phyloP scores from a whole-genome alignment of 2,797 vertebrate genomes.

The Cygnus olor region DNA sequence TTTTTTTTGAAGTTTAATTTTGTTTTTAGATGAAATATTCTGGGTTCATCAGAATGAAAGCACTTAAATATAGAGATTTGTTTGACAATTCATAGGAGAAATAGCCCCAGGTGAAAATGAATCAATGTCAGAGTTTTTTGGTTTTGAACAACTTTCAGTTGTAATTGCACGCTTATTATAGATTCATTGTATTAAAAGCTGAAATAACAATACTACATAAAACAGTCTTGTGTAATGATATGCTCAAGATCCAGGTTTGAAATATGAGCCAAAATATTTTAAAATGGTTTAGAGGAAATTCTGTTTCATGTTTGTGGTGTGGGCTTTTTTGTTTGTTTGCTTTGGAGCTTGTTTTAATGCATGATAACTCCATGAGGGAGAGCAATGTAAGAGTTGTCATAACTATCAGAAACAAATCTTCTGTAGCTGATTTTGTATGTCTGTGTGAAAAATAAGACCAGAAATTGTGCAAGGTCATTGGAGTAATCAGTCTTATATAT shows the following conservation, averaged over 20 bases:
- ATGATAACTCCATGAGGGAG: background rate
- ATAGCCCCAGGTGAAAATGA: background rate
- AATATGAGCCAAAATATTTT: background rate
- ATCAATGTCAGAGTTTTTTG: background rate
- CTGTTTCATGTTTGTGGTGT: background rate
- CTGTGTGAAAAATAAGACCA: background rate
- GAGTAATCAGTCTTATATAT: too few species aligned
- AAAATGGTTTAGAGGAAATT: background rate
- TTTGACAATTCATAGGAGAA: background rate
- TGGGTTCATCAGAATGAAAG: background rate
- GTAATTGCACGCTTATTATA: background rate
- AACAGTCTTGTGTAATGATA: background rate
- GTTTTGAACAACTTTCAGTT: background rate
- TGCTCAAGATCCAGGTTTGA: background rate
- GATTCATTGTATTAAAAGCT: background rate
- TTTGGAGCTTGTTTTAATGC: background rate
- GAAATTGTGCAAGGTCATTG: background rate
- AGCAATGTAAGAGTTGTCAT: background rate
- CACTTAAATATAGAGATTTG: background rate
- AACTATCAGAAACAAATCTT: background rate
- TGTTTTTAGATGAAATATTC: background rate
- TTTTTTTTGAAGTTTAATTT: background rate
- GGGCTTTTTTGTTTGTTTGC: background rate
- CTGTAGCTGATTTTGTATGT: background rate
- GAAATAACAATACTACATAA: background rate